A percentile compares a stretch with the other conserved stretches of the same genome.
These are phyloP conservation scores for Emydoidea blandingii DNA, from an alignment of 2,797 vertebrate genomes.

Conservation along the genomic window DNA sequence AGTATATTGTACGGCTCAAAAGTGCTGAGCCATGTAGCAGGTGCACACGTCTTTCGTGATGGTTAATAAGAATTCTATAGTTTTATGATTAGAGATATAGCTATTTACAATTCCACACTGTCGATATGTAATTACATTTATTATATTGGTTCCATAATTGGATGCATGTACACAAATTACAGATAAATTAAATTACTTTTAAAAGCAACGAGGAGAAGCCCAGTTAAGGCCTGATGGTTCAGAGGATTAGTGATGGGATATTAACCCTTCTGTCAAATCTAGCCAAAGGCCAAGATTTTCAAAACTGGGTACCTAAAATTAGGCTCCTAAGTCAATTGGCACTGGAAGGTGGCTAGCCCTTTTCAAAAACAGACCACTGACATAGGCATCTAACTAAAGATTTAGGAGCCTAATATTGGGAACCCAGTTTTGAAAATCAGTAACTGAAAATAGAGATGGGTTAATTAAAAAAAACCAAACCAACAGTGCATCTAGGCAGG, in stretches of 20 bases:
- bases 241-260: neutral
- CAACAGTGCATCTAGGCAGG: too few species aligned
- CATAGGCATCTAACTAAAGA: neutral
- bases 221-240: slow-evolving; percentile 45
- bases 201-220: slow-evolving; percentile 15
- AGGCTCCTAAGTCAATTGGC: neutral
- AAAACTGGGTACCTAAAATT: neutral
- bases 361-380: neutral
- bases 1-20: neutral
- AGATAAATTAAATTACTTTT: slow-evolving; percentile 34
- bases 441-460: neutral
- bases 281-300: neutral
- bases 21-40: neutral
- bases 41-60: neutral
- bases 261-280: slow-evolving; percentile 5
- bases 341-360: neutral
- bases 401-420: neutral
- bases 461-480: neutral
- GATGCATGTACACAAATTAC: slow-evolving; percentile 41
- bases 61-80: neutral
- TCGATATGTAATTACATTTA: neutral
- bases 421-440: neutral
- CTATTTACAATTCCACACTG: neutral
- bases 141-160: slow-evolving; percentile 48
- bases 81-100: slow-evolving; percentile 6